Evolutionary conservation across 2,888 invertebrate genomes (phyloP).

Genomic region (Erpobdella octoculata): DNA sequence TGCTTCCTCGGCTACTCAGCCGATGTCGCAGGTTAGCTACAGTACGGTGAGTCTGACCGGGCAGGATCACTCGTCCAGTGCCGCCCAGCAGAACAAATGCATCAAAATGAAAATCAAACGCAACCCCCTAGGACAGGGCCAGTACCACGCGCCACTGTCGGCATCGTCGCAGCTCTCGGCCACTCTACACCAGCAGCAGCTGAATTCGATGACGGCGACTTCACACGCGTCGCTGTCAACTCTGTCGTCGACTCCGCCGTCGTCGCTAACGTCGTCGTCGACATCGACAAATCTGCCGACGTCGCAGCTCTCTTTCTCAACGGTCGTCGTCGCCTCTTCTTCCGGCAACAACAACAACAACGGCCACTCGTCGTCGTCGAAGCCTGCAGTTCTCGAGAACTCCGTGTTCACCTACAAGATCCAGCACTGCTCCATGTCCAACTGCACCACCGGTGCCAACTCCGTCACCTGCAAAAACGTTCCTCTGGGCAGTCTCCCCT

Average conservation of each 20-base stretch:
- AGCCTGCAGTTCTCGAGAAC: neutral
- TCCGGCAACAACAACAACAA: neutral
- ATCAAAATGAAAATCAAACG: conserved; percentile 33
- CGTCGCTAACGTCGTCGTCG: neutral
- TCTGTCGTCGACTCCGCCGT: neutral
- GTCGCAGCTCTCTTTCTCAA: neutral
- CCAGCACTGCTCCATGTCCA: neutral
- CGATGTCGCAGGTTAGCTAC: conserved; percentile 9
- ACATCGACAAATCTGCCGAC: neutral
- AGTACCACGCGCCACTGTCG: neutral
- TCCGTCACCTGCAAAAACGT: conserved; percentile 18
- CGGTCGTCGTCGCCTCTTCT: neutral
- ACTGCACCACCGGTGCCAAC: neutral
- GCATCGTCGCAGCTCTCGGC: neutral
- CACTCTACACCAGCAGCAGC: neutral
- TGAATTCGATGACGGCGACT: too few relatives aligned
- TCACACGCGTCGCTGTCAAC: neutral
- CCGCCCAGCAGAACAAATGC: conserved; percentile 24
- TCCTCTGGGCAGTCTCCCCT: conserved; percentile 11
- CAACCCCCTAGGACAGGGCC: conserved; percentile 14
- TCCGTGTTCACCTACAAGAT: conserved; percentile 21
- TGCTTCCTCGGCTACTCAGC: neutral
- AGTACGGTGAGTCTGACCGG: conserved; percentile 15
- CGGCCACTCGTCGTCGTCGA: neutral
- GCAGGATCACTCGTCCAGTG: neutral